Conservation (phyloP, 2,797 vertebrate species). For the Malurus splendens region DNA sequence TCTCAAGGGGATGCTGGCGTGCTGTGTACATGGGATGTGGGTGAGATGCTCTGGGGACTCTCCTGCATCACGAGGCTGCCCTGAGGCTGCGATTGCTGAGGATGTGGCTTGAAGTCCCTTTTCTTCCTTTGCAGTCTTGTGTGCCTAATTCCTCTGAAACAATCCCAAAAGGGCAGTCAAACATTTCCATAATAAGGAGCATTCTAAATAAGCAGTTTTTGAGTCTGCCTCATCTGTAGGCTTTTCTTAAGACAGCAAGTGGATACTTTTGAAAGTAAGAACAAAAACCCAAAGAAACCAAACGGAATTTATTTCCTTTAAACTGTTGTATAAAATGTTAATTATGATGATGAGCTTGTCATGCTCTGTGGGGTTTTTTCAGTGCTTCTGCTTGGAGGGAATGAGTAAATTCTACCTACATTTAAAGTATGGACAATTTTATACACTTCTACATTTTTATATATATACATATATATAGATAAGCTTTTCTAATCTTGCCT, state of each 20-base stretch:
- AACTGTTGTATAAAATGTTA: constrained; percentile 12
- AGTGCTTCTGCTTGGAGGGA: background rate
- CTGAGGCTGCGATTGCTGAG: background rate
- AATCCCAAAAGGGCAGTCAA: constrained; percentile 27
- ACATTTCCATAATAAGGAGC: constrained; percentile 46
- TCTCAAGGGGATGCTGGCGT: background rate
- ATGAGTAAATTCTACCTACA: background rate
- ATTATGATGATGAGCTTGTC: background rate
- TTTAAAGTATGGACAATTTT: background rate
- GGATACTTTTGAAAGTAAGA: constrained; percentile 48
- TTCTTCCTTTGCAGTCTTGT: constrained; percentile 47
- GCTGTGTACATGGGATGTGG: fast-evolving
- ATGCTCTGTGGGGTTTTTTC: background rate
- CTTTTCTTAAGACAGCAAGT: constrained; percentile 32
- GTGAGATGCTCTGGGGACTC: background rate
- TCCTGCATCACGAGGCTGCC: background rate
- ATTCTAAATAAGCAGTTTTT: constrained; percentile 37
- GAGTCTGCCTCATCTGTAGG: constrained; percentile 32
- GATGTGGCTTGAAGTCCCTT: constrained; percentile 9
- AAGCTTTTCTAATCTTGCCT: background rate
- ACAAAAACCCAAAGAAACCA: constrained; percentile 26
- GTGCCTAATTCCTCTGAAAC: constrained; percentile 43
- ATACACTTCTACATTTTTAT: background rate
- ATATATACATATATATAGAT: background rate
- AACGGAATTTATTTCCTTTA: constrained; percentile 42